Base-by-base conservation (phyloP, 2,113 vertebrate genomes). In the Syngnathus typhle region DNA sequence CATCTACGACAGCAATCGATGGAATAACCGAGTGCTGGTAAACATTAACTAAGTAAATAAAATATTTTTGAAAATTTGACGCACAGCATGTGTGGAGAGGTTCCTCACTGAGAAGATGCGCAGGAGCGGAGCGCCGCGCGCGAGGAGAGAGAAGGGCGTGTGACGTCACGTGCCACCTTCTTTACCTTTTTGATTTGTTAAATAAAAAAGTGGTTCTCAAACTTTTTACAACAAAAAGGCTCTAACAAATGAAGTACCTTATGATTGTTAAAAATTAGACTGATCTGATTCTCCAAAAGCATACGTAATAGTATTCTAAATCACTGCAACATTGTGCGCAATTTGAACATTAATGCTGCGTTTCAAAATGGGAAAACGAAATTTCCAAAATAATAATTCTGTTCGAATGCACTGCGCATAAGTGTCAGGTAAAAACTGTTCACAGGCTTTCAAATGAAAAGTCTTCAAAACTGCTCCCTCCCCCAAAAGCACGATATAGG, bases 151-250 rank as follows among this genome's bases (percentile, higher is more conserved):
- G 60, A 27, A 44, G 21, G 60, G 38, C 60, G 21, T 15, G 60
- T 62, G 41, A 62, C 60, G 60, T 62, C 60, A 62, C 41, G 41
- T 44, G 13, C 11, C 60, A 62, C n/a, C 60, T 43, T 61, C 16
- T 38, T 39, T 19, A 43, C 37, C 58, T 10, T 21, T 43, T 11
- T 7, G 36, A 13, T 60, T 38, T 12, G 13, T 47, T 5, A 47
- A 8, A 18, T 52, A 7, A 21, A n/a, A n/a, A 19, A 21, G 19
- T 21, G 19, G 8, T n/a, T n/a, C 19, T 52, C 19, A 21, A 52
- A 52, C 19, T 52, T 52, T 52, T 52, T 19, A 18, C 44, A 47
- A 13, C 44, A 47, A 15, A 32, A 32, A 32, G 27, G 27, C 13
- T 47, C 21, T 52, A 8, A 21, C 7, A 32, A 32, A 32, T 32